A percentile compares a stretch with the other conserved stretches of the same genome.
These are phyloP conservation scores for Cassiopea xamachana DNA, from an alignment of 30 jellyfish, hydroid and myxozoan species.

Conservation along the genomic window DNA sequence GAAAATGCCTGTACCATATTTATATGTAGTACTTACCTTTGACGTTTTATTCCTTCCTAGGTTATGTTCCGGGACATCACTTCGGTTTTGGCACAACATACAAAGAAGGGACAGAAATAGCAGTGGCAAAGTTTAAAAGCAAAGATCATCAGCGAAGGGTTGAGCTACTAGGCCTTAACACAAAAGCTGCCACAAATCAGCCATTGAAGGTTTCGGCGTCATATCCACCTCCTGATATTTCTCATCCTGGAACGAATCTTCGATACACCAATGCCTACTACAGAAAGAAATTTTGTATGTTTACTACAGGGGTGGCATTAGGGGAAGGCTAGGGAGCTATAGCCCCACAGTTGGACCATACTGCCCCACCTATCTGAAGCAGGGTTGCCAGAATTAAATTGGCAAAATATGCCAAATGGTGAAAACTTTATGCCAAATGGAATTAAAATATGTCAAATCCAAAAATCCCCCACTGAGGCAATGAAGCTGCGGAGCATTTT, in stretches of 20 bases:
- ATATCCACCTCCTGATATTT: slow-evolving; percentile 82
- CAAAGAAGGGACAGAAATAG: slow-evolving; percentile 89
- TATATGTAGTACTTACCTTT: no score
- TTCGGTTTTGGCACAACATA: slow-evolving; percentile 87
- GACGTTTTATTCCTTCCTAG: slow-evolving; percentile 22
- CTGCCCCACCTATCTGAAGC: no score
- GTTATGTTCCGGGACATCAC: slow-evolving; percentile 90
- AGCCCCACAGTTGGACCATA: no score
- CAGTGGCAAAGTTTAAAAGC: slow-evolving; percentile 78
- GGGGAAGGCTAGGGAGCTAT: background rate
- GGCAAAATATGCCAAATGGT: no score
- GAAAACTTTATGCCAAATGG: no score
- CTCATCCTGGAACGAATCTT: slow-evolving; percentile 91
- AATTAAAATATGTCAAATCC: no score
- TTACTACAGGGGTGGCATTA: background rate
- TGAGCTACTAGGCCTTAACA: slow-evolving; percentile 47
- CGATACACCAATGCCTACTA: slow-evolving; percentile 85
- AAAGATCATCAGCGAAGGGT: slow-evolving; percentile 28
- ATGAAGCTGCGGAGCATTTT: no score
- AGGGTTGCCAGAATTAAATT: no score
- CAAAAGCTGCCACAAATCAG: slow-evolving; percentile 51
- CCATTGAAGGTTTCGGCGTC: slow-evolving; percentile 55
- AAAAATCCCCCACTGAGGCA: no score
- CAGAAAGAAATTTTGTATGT: slow-evolving; percentile 80
- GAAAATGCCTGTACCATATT: no score